Percentiles rank a stretch among this genome's conserved stretches.
Evolutionary conservation across 2,113 vertebrate species (phyloP).

Genomic region (Engraulis encrasicolus): DNA sequence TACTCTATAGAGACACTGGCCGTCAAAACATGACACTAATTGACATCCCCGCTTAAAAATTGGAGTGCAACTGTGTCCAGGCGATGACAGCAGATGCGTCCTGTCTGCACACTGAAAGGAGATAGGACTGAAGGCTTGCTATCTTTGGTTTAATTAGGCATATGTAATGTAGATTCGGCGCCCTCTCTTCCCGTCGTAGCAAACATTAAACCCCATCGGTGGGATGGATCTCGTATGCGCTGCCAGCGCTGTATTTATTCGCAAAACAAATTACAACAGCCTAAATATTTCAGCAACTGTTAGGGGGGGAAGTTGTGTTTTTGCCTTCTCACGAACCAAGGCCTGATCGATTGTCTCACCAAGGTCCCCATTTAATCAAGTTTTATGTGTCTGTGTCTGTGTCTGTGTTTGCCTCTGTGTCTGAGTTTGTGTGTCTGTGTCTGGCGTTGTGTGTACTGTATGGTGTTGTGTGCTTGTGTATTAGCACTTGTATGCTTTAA

Average conservation of each 20-base stretch:
- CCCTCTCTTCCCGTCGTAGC: not conserved
- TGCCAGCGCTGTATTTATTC: not conserved
- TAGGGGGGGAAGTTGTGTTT: not conserved
- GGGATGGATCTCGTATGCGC: not conserved
- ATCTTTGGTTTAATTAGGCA: not conserved
- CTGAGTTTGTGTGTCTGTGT: not conserved
- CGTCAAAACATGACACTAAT: not conserved
- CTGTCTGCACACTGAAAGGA: not conserved
- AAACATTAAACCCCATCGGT: constrained; percentile 1
- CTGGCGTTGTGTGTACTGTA: not conserved
- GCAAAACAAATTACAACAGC: not conserved
- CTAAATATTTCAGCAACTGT: constrained; percentile 14
- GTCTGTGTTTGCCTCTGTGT: constrained; percentile 5
- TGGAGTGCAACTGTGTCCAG: not conserved
- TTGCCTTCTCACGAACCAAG: constrained; percentile 36
- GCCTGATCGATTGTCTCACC: constrained; percentile 37
- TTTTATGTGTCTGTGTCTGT: not conserved
- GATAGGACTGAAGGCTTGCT: not conserved
- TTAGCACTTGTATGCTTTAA: constrained; percentile 44
- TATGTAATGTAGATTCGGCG: not conserved
- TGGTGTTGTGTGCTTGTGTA: not conserved
- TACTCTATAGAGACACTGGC: constrained; percentile 29
- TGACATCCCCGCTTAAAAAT: constrained; percentile 12
- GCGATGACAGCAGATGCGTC: not conserved
- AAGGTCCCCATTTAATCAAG: constrained; percentile 38